A percentile compares a stretch with the other conserved stretches of the same genome.
Conservation (phyloP, 2,888 invertebrate species). For the Eupithecia tripunctaria region DNA sequence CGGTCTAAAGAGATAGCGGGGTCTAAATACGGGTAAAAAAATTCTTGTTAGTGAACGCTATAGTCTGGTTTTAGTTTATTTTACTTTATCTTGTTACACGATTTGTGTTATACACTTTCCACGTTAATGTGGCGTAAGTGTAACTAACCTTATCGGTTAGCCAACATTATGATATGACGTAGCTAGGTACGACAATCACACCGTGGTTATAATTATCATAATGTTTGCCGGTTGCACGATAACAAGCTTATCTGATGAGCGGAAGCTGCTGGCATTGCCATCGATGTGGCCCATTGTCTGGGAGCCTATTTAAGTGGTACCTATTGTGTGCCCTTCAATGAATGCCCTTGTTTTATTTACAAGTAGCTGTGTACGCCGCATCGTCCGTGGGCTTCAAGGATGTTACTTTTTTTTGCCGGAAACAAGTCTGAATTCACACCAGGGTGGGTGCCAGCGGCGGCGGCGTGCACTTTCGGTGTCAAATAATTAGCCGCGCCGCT, state of each 20-base stretch:
- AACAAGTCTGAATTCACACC: no score
- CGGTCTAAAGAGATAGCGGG: no score
- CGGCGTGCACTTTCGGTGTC: no score
- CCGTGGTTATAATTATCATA: constrained; percentile 34
- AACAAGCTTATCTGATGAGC: constrained; percentile 42
- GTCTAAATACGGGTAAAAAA: no score
- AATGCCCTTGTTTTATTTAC: constrained; percentile 16
- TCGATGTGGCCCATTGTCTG: constrained; percentile 42
- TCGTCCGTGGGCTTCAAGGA: no score
- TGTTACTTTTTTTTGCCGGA: no score
- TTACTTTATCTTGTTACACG: no score
- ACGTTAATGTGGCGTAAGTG: not conserved
- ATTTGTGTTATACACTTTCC: not conserved
- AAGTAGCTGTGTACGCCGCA: not conserved
- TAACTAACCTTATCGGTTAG: constrained; percentile 22
- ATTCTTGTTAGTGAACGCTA: no score
- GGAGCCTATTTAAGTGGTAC: constrained; percentile 8
- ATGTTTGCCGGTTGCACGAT: constrained; percentile 38
- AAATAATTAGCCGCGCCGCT: no score
- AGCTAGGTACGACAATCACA: constrained; percentile 23
- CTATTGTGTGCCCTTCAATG: constrained; percentile 26
- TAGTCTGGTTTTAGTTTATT: no score
- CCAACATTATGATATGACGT: constrained; percentile 21
- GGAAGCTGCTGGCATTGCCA: constrained; percentile 41
- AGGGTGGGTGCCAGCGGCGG: no score